Percentiles rank a stretch among this genome's conserved stretches.
These are phyloP conservation scores for Pseudomyrmex dendroicus DNA, from an alignment of 1,140 invertebrate genomes.

Conservation along the genomic window DNA sequence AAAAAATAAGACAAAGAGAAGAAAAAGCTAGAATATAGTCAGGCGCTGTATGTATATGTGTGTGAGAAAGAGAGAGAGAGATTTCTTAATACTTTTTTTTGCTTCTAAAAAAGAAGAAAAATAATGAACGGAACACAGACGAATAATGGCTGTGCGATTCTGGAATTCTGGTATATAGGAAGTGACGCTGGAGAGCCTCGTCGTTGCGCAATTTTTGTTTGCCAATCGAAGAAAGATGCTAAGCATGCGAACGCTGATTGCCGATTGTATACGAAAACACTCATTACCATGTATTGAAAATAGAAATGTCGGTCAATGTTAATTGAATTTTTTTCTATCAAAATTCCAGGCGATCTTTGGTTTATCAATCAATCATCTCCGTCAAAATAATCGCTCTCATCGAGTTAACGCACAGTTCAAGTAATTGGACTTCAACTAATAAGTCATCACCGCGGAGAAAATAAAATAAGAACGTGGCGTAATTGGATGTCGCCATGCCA, in stretches of 20 bases:
- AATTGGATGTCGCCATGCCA: conserved; percentile 34
- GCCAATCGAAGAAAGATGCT: conserved; percentile 31
- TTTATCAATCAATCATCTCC: neutral
- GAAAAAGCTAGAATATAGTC: conserved; percentile 19
- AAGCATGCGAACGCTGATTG: neutral
- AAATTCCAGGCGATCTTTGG: too few relatives aligned
- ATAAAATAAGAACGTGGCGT: conserved; percentile 14
- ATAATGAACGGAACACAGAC: conserved; percentile 8
- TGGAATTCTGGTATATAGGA: conserved; percentile 58
- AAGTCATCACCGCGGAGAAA: neutral
- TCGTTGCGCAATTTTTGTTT: conserved; percentile 50
- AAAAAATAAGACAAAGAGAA: neutral
- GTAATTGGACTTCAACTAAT: conserved; percentile 25
- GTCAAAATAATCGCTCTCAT: neutral
- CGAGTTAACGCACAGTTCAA: neutral
- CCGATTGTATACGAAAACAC: neutral
- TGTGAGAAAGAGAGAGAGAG: neutral
- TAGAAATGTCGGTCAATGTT: conserved; percentile 20
- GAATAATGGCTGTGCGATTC: conserved; percentile 27
- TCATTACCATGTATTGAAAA: neutral
- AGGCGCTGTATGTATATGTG: conserved; percentile 36
- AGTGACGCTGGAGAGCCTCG: conserved; percentile 50
- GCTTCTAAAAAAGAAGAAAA: conserved; percentile 30
- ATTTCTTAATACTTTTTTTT: conserved; percentile 55
- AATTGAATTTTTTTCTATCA: neutral